Base-by-base conservation (phyloP, 2,113 vertebrate genomes). In the Galemys pyrenaicus region DNA sequence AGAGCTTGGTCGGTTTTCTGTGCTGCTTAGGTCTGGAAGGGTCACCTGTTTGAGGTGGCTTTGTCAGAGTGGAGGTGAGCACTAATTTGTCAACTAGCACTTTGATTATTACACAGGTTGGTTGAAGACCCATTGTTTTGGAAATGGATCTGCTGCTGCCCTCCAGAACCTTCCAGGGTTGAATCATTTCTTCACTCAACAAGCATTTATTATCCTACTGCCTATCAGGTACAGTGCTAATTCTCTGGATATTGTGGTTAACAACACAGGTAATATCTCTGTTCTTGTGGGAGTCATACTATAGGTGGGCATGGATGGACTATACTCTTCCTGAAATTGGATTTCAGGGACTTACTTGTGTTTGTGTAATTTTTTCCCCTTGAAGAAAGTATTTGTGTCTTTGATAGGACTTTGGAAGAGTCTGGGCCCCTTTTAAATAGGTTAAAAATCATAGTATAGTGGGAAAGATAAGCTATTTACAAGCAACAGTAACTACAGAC, bases 391-490 rank as follows among this genome's bases (percentile, higher is more conserved):
- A 5, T 97, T 92, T 92, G 35, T 70, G 49, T 30, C 11, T 91
- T 75, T n/a, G 94, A 73, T 73, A 41, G 20, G 54, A 89, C 80
- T 93, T 93, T 89, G 49, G 71, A 62, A 91, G 32, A 16, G 19
- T 6, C 32, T 39, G 32, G 71, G 32, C 51, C 56, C 32, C 77
- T 9, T 90, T 54, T 15, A 39, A 26, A 94, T 68, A 51, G 41
- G 35, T 96, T 81, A 67, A 75, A 73, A 94, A 26, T 4, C 26
- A n/a, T 75, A 5, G 4, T 74, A 75, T 94, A 37, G 32, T 86
- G 73, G 81, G 58, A 92, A 64, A 86, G 74, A 75, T 44, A 82
- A 92, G 30, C 9, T 35, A 41, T 68, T 80, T 54, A 35, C 41
- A 37, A 30, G 46, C 71, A 67, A 92, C 37, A n/a, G 39, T 92